phyloP scores from a whole-genome alignment of 2,888 invertebrate genomes.

The Meliscaeva auricollis region DNA sequence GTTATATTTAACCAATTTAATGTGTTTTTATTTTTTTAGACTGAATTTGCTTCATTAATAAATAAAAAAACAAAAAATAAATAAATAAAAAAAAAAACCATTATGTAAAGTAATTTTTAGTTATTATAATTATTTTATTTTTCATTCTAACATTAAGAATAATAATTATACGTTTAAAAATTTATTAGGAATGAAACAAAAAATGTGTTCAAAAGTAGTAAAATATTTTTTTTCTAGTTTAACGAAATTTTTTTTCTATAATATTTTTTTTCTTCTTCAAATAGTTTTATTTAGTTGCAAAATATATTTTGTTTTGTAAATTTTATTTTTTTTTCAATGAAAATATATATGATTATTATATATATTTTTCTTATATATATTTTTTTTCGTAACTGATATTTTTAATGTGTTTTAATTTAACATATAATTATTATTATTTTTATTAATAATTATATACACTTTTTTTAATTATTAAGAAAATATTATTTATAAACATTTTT shows the following conservation, averaged over 20 bases:
- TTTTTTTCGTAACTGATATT: constrained; percentile 32
- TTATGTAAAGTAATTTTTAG: constrained; percentile 31
- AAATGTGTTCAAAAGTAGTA: constrained; percentile 69
- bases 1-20: constrained; percentile 25
- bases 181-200: constrained; percentile 43
- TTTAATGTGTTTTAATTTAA: constrained; percentile 12
- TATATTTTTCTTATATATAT: constrained; percentile 21
- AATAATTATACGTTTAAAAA: constrained; percentile 31
- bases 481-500: constrained; percentile 20
- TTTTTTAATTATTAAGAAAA: constrained; percentile 1
- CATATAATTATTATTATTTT: constrained; percentile 17
- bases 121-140: constrained; percentile 32
- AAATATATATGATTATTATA: constrained; percentile 29
- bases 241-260: constrained; percentile 30
- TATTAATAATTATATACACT: constrained; percentile 35
- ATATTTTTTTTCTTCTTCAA: constrained; percentile 40
- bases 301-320: constrained; percentile 35
- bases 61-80: constrained; percentile 29
- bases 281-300: constrained; percentile 42
- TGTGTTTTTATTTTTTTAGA: constrained; percentile 51
- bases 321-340: constrained; percentile 6
- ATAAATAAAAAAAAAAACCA: constrained; percentile 14
- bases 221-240: constrained; percentile 60
- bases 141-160: constrained; percentile 39
- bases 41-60: constrained; percentile 60